Evolutionary conservation across 1,140 invertebrate species (phyloP).

Genomic region (Tetramorium simillimum): DNA sequence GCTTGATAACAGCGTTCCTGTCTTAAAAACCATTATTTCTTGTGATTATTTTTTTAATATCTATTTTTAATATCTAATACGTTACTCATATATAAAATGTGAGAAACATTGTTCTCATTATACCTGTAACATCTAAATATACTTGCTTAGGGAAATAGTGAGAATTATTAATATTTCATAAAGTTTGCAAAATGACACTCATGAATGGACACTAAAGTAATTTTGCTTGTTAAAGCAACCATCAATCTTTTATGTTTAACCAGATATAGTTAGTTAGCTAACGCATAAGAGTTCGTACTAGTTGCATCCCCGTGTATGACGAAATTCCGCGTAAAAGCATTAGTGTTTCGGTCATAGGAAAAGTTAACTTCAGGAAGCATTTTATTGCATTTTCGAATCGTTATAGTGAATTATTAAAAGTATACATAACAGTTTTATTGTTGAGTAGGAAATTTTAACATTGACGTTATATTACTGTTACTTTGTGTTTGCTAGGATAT

Average conservation of each 20-base stretch:
- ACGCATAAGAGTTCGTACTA: background rate
- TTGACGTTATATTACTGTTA: too few relatives aligned
- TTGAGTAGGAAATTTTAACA: too few relatives aligned
- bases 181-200: constrained; percentile 1
- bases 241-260: constrained; percentile 28
- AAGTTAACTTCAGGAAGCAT: background rate
- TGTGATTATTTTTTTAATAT: too few relatives aligned
- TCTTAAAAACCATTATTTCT: background rate
- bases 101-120: background rate
- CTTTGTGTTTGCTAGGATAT: too few relatives aligned
- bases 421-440: too few relatives aligned
- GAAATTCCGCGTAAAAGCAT: background rate
- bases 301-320: background rate
- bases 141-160: background rate
- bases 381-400: background rate
- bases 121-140: background rate
- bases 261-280: background rate
- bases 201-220: background rate
- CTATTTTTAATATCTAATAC: background rate
- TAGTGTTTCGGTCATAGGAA: background rate
- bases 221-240: background rate
- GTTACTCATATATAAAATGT: background rate
- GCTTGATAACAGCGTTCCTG: background rate
- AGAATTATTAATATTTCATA: constrained; percentile 1
- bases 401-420: constrained; percentile 1